Evolutionary conservation across 2,888 invertebrate species (phyloP).

Genomic region (Rhingia campestris): DNA sequence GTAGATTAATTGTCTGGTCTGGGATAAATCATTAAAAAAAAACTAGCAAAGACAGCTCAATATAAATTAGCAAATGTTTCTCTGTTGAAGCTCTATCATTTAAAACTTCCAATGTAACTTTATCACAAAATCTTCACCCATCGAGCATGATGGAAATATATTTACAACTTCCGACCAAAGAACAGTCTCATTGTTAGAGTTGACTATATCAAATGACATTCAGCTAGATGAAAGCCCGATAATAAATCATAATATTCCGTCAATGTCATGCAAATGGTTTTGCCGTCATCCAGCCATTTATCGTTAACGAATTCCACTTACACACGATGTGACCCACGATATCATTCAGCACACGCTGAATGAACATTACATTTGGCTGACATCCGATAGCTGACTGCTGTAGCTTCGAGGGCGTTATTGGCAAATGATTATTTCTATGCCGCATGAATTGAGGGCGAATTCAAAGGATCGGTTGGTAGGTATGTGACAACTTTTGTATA

Average conservation of each 20-base stretch:
- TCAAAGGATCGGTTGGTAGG: conserved; percentile 7
- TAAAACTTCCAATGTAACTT: not conserved
- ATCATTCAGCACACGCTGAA: conserved; percentile 36
- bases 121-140: not conserved
- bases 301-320: conserved; percentile 29
- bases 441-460: conserved; percentile 19
- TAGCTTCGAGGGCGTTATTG: conserved; percentile 7
- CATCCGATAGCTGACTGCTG: conserved; percentile 39
- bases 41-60: not conserved
- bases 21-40: no score
- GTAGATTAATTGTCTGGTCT: no score
- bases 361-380: conserved; percentile 34
- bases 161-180: not conserved
- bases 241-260: conserved; percentile 60
- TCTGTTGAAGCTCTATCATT: not conserved
- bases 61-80: not conserved
- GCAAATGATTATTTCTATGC: conserved; percentile 41
- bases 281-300: conserved; percentile 30
- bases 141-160: not conserved
- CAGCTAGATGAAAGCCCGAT: conserved; percentile 36
- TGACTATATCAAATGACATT: conserved; percentile 40
- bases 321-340: conserved; percentile 30
- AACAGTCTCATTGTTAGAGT: conserved; percentile 22
- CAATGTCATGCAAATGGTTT: conserved; percentile 36
- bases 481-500: conserved; percentile 26